Percentiles rank a stretch among this genome's conserved stretches.
Conservation (phyloP, 2,888 invertebrate genomes). For the Sminthurinus aureus region DNA sequence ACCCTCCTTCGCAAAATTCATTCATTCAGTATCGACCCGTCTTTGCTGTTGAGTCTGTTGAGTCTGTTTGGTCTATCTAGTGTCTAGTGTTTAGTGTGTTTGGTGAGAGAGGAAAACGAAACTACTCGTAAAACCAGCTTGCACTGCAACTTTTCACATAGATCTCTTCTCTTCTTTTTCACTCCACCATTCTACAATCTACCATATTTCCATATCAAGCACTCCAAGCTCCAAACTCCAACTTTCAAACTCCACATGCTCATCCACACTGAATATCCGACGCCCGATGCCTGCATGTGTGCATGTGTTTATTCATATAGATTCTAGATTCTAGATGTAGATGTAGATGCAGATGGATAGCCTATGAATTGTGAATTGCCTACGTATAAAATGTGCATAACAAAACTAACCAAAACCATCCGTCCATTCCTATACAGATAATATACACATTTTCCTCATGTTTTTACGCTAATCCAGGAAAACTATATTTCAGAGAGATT, state of each 20-base stretch:
- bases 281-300: too few species aligned
- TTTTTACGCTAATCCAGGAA: constrained; percentile 9
- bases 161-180: constrained; percentile 9
- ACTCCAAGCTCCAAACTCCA: neutral
- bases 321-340: neutral
- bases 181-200: neutral
- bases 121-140: constrained; percentile 3
- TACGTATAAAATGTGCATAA: neutral
- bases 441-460: neutral
- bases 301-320: too few species aligned
- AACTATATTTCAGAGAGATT: constrained; percentile 5
- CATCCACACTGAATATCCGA: too few species aligned
- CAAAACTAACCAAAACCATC: neutral
- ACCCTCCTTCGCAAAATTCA: constrained; percentile 9
- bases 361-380: too few species aligned
- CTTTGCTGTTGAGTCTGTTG: too few species aligned
- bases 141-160: constrained; percentile 30
- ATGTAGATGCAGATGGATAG: too few species aligned
- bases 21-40: constrained; percentile 41
- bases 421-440: neutral
- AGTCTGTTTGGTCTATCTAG: too few species aligned
- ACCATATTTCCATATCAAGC: too few species aligned
- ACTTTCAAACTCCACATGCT: too few species aligned
- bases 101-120: neutral
- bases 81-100: neutral